Conservation (phyloP, 2,113 vertebrate species). For the Petrocephalus zakoni region DNA sequence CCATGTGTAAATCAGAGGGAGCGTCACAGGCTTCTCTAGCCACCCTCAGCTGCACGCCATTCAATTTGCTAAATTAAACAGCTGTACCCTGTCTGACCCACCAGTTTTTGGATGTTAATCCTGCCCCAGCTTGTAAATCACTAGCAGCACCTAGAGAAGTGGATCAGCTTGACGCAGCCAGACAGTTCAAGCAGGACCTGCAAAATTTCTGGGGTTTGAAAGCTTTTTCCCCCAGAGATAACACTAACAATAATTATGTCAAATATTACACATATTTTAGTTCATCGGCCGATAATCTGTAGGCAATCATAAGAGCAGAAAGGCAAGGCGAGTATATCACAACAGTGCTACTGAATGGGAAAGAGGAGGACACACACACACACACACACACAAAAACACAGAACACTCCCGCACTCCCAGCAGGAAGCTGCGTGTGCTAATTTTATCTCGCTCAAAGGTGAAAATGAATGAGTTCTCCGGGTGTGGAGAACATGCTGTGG, state of each 20-base stretch:
- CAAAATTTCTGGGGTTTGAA: too few species aligned
- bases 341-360: background rate
- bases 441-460: slow-evolving; percentile 7
- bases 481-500: background rate
- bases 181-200: too few species aligned
- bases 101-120: too few species aligned
- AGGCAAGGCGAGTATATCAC: background rate
- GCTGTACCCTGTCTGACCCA: background rate
- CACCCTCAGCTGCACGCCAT: background rate
- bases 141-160: too few species aligned
- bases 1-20: background rate
- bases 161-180: too few species aligned
- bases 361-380: background rate
- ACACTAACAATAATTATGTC: background rate
- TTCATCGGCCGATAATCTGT: background rate
- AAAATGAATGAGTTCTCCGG: background rate
- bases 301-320: background rate
- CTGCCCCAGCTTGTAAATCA: too few species aligned
- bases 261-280: background rate
- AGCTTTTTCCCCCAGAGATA: too few species aligned
- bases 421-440: background rate
- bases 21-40: background rate
- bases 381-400: background rate
- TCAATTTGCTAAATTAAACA: background rate
- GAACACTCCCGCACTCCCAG: background rate